Evolutionary conservation across 2,797 vertebrate genomes (phyloP).

Genomic region (Clamator glandarius): DNA sequence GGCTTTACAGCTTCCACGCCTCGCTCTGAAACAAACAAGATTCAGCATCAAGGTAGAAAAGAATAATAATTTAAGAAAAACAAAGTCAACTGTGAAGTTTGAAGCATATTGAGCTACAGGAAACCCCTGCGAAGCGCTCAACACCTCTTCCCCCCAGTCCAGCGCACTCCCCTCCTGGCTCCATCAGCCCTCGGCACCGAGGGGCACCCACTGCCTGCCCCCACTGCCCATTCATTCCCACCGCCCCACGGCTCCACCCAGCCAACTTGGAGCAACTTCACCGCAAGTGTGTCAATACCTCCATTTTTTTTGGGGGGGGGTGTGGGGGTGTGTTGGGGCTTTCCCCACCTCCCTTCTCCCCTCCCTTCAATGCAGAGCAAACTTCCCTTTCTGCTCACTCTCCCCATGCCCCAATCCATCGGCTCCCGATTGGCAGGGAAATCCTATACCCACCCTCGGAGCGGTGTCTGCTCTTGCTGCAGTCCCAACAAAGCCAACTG

Average conservation of each 20-base stretch:
- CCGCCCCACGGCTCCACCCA: conserved; percentile 29
- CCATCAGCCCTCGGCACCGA: not conserved
- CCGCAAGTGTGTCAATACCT: conserved; percentile 59
- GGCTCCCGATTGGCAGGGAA: conserved; percentile 80
- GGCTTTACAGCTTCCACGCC: not conserved
- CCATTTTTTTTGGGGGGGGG: not conserved
- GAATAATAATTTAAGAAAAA: not conserved
- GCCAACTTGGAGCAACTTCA: conserved; percentile 55
- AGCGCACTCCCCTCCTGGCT: not conserved
- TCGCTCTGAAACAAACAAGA: not conserved
- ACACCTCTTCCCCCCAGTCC: conserved; percentile 29
- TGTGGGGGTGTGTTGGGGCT: not conserved
- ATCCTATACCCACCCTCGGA: conserved; percentile 77
- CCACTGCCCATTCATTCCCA: conserved; percentile 34
- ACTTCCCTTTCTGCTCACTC: conserved; percentile 70
- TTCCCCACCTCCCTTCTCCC: not conserved
- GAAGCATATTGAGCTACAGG: not conserved
- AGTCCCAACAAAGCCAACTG: conserved; percentile 83
- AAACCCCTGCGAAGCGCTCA: not conserved
- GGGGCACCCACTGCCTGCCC: not conserved
- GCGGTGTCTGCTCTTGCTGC: conserved; percentile 80
- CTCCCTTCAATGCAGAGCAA: conserved; percentile 55
- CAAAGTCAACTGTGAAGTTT: not conserved
- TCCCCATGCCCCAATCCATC: conserved; percentile 73
- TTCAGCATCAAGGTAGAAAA: not conserved